Conservation (phyloP, 2,797 vertebrate species). For the Semotilus atromaculatus region DNA sequence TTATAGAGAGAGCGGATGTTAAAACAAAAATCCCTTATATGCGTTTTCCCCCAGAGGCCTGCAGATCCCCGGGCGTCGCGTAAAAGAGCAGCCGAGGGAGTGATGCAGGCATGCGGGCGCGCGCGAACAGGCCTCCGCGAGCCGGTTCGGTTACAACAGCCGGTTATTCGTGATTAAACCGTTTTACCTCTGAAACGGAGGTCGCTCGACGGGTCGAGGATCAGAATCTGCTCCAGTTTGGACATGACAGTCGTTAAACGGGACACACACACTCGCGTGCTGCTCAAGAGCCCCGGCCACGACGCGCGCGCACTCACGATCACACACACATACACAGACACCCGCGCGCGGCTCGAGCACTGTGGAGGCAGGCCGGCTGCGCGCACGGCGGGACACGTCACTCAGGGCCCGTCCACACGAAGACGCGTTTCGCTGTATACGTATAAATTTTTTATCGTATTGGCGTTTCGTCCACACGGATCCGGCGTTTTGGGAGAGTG, state of each 20-base stretch:
- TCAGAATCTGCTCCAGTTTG: conserved; percentile 80
- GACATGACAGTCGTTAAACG: conserved; percentile 70
- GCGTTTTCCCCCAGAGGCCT: conserved; percentile 39
- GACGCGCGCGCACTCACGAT: conserved; percentile 51
- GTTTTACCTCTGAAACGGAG: conserved; percentile 88
- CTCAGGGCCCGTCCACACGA: too few species aligned
- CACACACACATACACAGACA: neutral
- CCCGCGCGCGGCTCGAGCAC: conserved; percentile 55
- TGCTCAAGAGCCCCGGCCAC: conserved; percentile 46
- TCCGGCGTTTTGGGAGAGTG: too few species aligned
- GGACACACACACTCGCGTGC: conserved; percentile 48
- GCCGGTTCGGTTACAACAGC: neutral
- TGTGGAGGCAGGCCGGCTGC: conserved; percentile 23
- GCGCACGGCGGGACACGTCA: conserved; percentile 56
- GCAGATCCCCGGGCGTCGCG: conserved; percentile 31
- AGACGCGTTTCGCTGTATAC: too few species aligned
- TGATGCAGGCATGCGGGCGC: neutral
- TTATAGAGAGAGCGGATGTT: neutral
- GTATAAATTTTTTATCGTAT: too few species aligned
- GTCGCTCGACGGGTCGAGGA: conserved; percentile 84
- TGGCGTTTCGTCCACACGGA: too few species aligned
- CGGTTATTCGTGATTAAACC: neutral
- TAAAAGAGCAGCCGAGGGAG: conserved; percentile 62
- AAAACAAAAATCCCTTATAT: neutral
- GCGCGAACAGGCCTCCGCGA: neutral